Percentiles rank a stretch among this genome's conserved stretches.
These are phyloP conservation scores for Brenthis ino DNA, from an alignment of 2,888 invertebrate species.

Conservation along the genomic window DNA sequence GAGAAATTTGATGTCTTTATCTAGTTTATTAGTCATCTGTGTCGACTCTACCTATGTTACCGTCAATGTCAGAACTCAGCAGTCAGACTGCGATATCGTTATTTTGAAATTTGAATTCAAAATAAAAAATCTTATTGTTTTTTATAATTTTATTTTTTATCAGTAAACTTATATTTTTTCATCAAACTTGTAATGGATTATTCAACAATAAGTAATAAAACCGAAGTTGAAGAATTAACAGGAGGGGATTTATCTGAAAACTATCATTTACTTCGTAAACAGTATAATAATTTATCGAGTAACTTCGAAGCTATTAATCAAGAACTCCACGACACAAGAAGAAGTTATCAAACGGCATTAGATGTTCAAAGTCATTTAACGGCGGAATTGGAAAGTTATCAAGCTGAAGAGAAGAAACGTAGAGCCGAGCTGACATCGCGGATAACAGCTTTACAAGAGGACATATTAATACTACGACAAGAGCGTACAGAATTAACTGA, in stretches of 20 bases:
- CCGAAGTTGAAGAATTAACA: conserved; percentile 65
- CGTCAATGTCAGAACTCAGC: too few species aligned
- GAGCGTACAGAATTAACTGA: conserved; percentile 63
- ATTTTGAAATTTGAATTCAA: conserved; percentile 19
- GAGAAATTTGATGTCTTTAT: too few species aligned
- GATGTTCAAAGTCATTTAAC: conserved; percentile 73
- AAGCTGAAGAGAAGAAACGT: conserved; percentile 62
- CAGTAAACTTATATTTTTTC: not conserved
- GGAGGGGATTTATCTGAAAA: conserved; percentile 68
- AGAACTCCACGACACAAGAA: conserved; percentile 69
- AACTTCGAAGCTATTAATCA: conserved; percentile 70
- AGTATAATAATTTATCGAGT: conserved; percentile 62
- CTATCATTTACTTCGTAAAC: conserved; percentile 69
- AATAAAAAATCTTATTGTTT: not conserved
- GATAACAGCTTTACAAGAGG: conserved; percentile 64
- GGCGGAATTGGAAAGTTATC: conserved; percentile 68
- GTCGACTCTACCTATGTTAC: too few species aligned
- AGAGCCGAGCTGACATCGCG: conserved; percentile 59
- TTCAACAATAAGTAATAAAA: conserved; percentile 74
- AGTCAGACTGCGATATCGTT: not conserved
- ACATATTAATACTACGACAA: conserved; percentile 60
- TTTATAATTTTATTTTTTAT: not conserved
- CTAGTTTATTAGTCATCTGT: too few species aligned
- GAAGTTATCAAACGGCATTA: conserved; percentile 71
- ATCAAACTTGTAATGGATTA: conserved; percentile 61